Conservation (phyloP, 2,113 vertebrate genomes). For the Girardinichthys multiradiatus region DNA sequence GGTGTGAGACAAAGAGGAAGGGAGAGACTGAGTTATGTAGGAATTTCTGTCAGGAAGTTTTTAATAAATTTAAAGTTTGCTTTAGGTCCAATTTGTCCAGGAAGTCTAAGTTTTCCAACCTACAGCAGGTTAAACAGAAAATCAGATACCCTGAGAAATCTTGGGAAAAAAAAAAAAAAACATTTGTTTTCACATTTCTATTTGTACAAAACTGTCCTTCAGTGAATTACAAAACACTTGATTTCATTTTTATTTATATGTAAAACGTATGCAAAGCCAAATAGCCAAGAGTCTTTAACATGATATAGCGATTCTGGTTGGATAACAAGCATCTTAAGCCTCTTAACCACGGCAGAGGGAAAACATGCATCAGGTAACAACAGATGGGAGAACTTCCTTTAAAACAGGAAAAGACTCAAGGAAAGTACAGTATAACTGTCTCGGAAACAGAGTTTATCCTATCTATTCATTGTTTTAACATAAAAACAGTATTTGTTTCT, state of each 20-base stretch:
- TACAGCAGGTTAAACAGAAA: not conserved
- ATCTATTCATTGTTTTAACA: not conserved
- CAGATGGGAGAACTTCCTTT: not conserved
- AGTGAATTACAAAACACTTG: too few relatives aligned
- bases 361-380: not conserved
- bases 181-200: not conserved
- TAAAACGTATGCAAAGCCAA: not conserved
- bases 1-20: conserved; percentile 9
- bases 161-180: not conserved
- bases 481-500: not conserved
- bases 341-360: too few relatives aligned
- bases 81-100: not conserved
- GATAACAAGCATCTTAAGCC: not conserved
- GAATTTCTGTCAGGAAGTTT: conserved; percentile 21
- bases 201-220: not conserved
- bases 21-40: conserved; percentile 29
- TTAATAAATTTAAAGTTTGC: conserved; percentile 1
- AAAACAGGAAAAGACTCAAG: not conserved
- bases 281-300: not conserved
- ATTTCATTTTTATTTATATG: not conserved
- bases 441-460: too few relatives aligned
- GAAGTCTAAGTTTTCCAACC: not conserved
- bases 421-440: not conserved
- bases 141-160: not conserved
- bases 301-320: not conserved